Evolutionary conservation across 2,888 invertebrate species (phyloP).

Genomic region (Andrena praecox): DNA sequence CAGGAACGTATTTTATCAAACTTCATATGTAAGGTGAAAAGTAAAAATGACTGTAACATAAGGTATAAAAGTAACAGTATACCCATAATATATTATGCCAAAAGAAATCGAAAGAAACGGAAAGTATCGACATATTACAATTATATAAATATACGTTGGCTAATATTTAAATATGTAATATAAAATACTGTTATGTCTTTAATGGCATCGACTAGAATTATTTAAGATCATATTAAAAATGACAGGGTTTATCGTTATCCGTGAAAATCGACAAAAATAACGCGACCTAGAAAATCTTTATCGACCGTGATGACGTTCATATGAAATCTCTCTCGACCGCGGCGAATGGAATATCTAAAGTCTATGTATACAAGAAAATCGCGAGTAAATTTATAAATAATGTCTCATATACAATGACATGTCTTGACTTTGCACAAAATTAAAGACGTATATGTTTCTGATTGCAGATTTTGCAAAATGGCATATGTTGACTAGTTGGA

Average conservation of each 20-base stretch:
- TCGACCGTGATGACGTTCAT: constrained; percentile 41
- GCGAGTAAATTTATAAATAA: constrained; percentile 61
- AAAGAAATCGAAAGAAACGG: constrained; percentile 36
- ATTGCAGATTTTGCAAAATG: constrained; percentile 58
- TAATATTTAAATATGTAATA: constrained; percentile 62
- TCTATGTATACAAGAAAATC: constrained; percentile 64
- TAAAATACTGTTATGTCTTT: constrained; percentile 68
- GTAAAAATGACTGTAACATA: constrained; percentile 42
- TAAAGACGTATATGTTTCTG: constrained; percentile 61
- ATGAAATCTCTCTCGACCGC: constrained; percentile 63
- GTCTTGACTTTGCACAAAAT: constrained; percentile 69
- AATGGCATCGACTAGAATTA: constrained; percentile 69
- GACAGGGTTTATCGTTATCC: constrained; percentile 47
- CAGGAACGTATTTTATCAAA: constrained; percentile 42
- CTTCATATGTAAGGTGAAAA: constrained; percentile 38
- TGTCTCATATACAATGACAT: constrained; percentile 66
- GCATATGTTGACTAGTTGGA: constrained; percentile 74
- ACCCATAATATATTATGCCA: constrained; percentile 26
- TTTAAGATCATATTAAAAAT: constrained; percentile 58
- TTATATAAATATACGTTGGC: constrained; percentile 62
- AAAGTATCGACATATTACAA: constrained; percentile 58
- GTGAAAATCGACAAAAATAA: constrained; percentile 51
- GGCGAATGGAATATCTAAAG: constrained; percentile 63
- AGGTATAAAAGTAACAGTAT: constrained; percentile 44
- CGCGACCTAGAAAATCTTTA: constrained; percentile 45